Evolutionary conservation across 2,113 vertebrate genomes (phyloP).

Genomic region (Cyprinodon brontotheroides): DNA sequence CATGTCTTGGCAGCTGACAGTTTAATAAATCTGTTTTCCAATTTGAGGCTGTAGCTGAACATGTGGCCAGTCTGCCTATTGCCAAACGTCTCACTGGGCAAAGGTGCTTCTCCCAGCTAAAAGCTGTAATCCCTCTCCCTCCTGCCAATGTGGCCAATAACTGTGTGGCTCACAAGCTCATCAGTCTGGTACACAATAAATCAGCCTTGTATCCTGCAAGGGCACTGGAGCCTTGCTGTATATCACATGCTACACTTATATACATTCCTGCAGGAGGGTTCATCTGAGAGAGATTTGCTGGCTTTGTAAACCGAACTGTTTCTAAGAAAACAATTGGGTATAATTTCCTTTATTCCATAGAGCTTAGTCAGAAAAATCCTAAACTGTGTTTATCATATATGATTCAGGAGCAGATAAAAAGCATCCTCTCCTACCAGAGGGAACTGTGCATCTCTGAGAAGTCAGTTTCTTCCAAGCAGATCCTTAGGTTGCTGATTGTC

Average conservation of each 20-base stretch:
- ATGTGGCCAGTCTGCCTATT: constrained; percentile 26
- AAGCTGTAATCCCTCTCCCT: constrained; percentile 56
- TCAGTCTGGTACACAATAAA: constrained; percentile 57
- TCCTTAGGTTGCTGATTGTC: constrained; percentile 43
- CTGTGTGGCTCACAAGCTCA: constrained; percentile 48
- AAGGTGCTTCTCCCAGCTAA: constrained; percentile 54
- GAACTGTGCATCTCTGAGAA: constrained; percentile 47
- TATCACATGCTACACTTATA: constrained; percentile 37
- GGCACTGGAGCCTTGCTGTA: constrained; percentile 37
- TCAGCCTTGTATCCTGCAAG: constrained; percentile 47
- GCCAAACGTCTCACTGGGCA: constrained; percentile 48
- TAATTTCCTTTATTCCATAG: not conserved
- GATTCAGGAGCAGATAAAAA: constrained; percentile 38
- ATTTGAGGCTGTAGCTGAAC: constrained; percentile 10
- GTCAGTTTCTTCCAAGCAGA: constrained; percentile 40
- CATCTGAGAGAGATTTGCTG: constrained; percentile 20
- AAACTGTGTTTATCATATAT: constrained; percentile 45
- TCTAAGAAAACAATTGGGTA: constrained; percentile 8
- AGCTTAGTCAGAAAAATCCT: constrained; percentile 33
- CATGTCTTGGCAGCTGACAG: not conserved
- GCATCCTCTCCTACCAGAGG: constrained; percentile 33
- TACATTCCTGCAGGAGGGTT: constrained; percentile 38
- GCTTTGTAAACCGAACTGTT: constrained; percentile 23
- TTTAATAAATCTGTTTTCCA: constrained; percentile 23
- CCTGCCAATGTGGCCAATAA: constrained; percentile 51